Conservation (phyloP, 2,888 invertebrate genomes). For the Chrysolina haemoptera region DNA sequence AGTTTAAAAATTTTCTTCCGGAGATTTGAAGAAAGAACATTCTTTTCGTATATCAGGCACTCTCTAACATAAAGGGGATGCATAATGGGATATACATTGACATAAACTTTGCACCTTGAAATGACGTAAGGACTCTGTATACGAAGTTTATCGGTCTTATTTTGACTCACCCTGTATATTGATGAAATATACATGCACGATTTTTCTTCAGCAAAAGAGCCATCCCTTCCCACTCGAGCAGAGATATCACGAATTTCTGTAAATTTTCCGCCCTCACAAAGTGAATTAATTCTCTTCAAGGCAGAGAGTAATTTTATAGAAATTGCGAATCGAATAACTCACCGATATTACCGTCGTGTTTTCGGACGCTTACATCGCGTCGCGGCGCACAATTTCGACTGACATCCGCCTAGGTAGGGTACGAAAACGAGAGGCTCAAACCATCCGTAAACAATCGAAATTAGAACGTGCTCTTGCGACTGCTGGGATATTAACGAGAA, state of each 20-base stretch:
- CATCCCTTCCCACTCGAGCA: no score
- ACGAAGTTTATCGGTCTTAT: no score
- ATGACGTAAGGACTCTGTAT: no score
- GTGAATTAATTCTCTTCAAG: background rate
- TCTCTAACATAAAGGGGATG: no score
- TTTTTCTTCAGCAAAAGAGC: no score
- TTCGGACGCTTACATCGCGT: slow-evolving; percentile 21
- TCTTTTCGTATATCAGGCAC: no score
- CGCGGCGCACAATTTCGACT: slow-evolving; percentile 38
- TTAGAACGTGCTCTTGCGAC: slow-evolving; percentile 35
- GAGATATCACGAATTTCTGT: background rate
- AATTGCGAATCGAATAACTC: background rate
- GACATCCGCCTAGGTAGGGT: slow-evolving; percentile 27
- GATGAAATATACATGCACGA: no score
- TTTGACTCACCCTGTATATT: no score
- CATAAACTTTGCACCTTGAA: no score
- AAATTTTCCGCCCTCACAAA: background rate
- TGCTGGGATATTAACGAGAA: background rate
- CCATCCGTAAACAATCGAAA: slow-evolving; percentile 37
- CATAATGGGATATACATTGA: no score
- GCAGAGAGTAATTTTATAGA: background rate
- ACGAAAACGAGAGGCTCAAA: slow-evolving; percentile 24
- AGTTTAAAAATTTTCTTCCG: no score
- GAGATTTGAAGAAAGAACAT: no score
- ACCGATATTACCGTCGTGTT: slow-evolving; percentile 3